Percentiles rank a stretch among this genome's conserved stretches.
Evolutionary conservation across 1,140 invertebrate genomes (phyloP).

Genomic region (Ceratina calcarata): DNA sequence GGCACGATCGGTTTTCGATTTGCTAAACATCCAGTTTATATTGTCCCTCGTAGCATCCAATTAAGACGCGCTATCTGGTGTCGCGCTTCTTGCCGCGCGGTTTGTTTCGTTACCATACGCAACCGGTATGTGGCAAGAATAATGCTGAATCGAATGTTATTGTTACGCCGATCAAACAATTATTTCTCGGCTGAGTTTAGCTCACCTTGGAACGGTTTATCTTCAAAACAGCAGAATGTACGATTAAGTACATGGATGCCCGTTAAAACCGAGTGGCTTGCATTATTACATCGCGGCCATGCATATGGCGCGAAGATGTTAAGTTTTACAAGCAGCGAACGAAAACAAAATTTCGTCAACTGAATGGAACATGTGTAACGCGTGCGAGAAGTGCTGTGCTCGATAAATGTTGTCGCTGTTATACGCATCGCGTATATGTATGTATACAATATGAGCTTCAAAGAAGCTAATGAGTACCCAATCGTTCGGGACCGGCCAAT

Average conservation of each 20-base stretch:
- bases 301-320: not conserved
- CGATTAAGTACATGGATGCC: conserved; percentile 27
- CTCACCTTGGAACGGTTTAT: conserved; percentile 63
- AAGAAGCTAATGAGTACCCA: not conserved
- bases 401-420: not conserved
- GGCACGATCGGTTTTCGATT: not conserved
- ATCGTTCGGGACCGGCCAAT: not conserved
- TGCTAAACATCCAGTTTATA: conserved; percentile 1
- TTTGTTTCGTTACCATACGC: conserved; percentile 1
- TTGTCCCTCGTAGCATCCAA: not conserved
- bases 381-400: not conserved
- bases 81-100: not conserved
- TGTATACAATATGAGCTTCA: too few relatives aligned
- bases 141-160: conserved; percentile 66
- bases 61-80: not conserved
- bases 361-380: not conserved
- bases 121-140: conserved; percentile 34
- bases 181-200: conserved; percentile 49
- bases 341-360: conserved; percentile 15
- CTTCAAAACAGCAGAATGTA: conserved; percentile 46
- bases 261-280: conserved; percentile 19
- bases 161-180: conserved; percentile 64
- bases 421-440: too few relatives aligned
- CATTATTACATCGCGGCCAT: not conserved
- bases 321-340: not conserved